These are phyloP conservation scores for Mus caroli DNA, from an alignment of 2,797 vertebrate genomes.

Conservation along the genomic window DNA sequence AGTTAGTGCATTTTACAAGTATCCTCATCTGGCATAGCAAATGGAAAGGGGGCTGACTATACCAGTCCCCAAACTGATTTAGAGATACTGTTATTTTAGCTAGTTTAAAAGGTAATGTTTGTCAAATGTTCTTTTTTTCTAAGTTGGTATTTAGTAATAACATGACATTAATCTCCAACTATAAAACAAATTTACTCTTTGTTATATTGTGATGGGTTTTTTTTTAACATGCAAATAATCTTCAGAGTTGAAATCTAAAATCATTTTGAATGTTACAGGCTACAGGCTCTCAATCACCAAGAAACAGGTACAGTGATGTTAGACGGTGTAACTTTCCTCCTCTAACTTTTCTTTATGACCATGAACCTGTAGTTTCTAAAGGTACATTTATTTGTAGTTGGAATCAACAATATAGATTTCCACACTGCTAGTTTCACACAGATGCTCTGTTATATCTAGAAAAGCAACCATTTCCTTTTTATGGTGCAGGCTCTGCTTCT, in stretches of 20 bases:
- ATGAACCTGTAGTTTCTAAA: conserved; percentile 70
- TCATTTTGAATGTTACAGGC: conserved; percentile 52
- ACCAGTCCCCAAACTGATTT: conserved; percentile 45
- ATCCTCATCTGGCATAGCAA: conserved; percentile 29
- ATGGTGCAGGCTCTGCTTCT: conserved; percentile 62
- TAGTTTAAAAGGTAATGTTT: conserved; percentile 61
- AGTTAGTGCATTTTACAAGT: conserved; percentile 59
- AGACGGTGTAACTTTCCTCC: conserved; percentile 53
- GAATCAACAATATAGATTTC: conserved; percentile 76
- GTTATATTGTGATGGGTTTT: conserved; percentile 7
- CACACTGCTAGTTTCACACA: conserved; percentile 78
- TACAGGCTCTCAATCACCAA: conserved; percentile 41
- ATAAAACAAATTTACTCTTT: conserved; percentile 55
- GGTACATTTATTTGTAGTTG: conserved; percentile 68
- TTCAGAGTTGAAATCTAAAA: conserved; percentile 58
- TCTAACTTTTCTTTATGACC: conserved; percentile 66
- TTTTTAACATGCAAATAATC: conserved; percentile 44
- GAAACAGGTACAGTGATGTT: conserved; percentile 42
- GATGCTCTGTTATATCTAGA: conserved; percentile 69
- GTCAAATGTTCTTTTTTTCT: conserved; percentile 53
- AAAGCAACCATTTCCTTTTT: conserved; percentile 66
- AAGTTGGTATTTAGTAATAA: conserved; percentile 66
- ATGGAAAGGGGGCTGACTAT: neutral
- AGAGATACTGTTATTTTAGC: conserved; percentile 50
- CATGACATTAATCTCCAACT: conserved; percentile 49